Conservation (phyloP, 2,797 vertebrate genomes). For the Periparus ater region DNA sequence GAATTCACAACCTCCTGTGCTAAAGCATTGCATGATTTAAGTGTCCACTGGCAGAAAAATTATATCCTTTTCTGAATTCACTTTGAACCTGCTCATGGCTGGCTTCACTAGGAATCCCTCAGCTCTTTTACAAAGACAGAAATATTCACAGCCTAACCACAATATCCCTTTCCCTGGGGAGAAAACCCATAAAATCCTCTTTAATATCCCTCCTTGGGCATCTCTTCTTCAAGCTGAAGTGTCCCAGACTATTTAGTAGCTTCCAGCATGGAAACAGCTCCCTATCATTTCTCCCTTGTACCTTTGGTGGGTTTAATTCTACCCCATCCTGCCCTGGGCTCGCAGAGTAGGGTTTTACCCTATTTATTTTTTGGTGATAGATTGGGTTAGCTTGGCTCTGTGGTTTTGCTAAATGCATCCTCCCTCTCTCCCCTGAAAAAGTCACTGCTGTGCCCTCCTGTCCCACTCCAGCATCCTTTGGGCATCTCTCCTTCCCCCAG, state of each 20-base stretch:
- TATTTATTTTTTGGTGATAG: background rate
- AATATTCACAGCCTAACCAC: background rate
- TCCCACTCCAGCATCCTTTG: background rate
- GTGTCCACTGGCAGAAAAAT: background rate
- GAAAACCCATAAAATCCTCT: background rate
- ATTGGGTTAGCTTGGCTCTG: background rate
- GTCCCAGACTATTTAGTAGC: background rate
- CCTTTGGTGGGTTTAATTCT: background rate
- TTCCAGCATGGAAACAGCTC: background rate
- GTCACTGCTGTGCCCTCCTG: background rate
- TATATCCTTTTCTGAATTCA: background rate
- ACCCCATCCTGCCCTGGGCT: background rate
- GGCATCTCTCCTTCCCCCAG: background rate
- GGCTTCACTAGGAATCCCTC: background rate
- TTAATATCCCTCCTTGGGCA: background rate
- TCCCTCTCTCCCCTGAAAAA: background rate
- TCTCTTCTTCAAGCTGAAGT: background rate
- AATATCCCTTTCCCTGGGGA: background rate
- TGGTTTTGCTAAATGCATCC: background rate
- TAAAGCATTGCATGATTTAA: background rate
- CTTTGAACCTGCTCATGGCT: background rate
- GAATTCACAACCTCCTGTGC: background rate
- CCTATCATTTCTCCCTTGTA: background rate
- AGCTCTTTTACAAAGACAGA: background rate
- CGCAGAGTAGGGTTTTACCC: background rate